Base-by-base conservation (phyloP, 2,888 invertebrate genomes). In the Diploptera punctata region DNA sequence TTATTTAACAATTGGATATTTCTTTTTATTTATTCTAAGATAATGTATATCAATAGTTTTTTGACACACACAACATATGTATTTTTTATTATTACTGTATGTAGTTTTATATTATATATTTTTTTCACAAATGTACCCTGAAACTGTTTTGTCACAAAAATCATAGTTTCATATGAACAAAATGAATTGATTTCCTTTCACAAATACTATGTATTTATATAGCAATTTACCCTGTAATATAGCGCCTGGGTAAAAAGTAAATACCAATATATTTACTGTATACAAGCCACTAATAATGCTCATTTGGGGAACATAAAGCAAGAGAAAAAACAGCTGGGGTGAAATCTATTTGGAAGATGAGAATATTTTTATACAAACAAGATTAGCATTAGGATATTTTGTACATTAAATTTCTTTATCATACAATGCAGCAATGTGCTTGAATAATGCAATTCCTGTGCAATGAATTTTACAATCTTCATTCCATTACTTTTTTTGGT, bases 401-500 rank as follows among this genome's bases (percentile, higher is more conserved):
- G 47, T 65, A 65, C 65, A 65, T 44, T 65, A 21, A 65, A 44
- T 54, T 47, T 26, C n/a, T 65, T 65, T 65, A 65, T 65, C 44
- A 65, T 65, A 65, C 44, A 65, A 13, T 57, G 57, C 57, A 57
- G 57, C 57, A 29, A 33, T 29, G 57, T 57, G 57, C 57, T 57
- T 29, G 7, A 29, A 57, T 57, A n/a, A 13, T 57, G 29, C 29
- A 57, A 57, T 57, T 65, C 44, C 26, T 18, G 44, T 65, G 65
- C 47, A 47, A 47, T 21, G n/a, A 62, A 31, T n/a, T 29, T 57
- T 57, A 57, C 57, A 29, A 57, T 26, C n/a, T 57, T 57, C 5
- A 29, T 65, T 26, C 26, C 21, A 33, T 61, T 49, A 47, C 44
- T 54, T 70, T 33, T 49, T 73, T 73, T 67, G 68, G 70, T 70